Conservation (phyloP, 2,113 vertebrate genomes). For the Pygoscelis antarcticus region DNA sequence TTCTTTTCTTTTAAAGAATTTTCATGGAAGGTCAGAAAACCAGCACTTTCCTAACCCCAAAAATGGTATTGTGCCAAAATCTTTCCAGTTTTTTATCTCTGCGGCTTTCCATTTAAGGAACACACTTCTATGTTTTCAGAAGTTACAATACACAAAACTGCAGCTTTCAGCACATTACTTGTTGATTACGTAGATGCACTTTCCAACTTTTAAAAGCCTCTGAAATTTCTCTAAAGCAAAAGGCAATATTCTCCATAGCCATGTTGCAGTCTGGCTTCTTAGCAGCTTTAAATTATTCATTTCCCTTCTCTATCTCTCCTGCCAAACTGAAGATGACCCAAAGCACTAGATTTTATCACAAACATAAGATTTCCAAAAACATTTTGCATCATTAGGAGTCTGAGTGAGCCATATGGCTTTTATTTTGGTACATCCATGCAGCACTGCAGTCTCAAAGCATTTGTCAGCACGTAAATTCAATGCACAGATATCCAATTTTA, state of each 20-base stretch:
- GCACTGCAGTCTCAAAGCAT: not conserved
- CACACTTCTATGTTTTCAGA: not conserved
- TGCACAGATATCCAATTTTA: not conserved
- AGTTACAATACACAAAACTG: not conserved
- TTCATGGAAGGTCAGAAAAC: not conserved
- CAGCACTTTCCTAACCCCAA: not conserved
- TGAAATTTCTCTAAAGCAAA: not conserved
- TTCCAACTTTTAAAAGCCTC: not conserved
- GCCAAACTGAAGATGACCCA: not conserved
- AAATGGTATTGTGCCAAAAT: not conserved
- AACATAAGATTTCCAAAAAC: not conserved
- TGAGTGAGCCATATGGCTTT: not conserved
- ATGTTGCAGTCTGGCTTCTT: not conserved
- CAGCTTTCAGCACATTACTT: not conserved
- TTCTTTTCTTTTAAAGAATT: not conserved
- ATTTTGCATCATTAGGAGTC: not conserved
- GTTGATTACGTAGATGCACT: not conserved
- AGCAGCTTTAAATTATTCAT: not conserved
- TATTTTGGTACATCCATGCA: not conserved
- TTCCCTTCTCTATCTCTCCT: not conserved
- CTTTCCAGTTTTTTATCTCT: not conserved
- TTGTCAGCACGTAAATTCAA: not conserved
- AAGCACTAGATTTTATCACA: not conserved
- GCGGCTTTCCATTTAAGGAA: not conserved
- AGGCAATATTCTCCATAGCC: not conserved